Conservation (phyloP, 30 jellyfish, hydroid and myxozoan genomes). For the Aurelia sp. region DNA sequence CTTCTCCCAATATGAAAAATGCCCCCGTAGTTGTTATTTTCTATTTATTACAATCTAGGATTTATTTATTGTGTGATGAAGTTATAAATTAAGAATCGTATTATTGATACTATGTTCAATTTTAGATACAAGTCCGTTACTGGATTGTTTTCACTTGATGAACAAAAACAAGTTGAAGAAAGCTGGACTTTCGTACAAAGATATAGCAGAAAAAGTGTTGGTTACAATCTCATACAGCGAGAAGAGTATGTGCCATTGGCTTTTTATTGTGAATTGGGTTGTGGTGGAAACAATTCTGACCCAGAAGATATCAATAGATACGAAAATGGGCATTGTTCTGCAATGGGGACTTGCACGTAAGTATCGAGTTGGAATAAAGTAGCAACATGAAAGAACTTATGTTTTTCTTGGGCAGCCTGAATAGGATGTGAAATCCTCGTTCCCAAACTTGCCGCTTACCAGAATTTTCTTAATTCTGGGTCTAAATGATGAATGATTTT, state of each 20-base stretch:
- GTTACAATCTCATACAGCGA: slow-evolving; percentile 47
- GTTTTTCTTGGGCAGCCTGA: no score
- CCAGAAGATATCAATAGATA: slow-evolving; percentile 60
- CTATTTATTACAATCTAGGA: no score
- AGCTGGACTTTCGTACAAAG: slow-evolving; percentile 34
- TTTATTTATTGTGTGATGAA: no score
- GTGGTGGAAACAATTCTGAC: slow-evolving; percentile 87
- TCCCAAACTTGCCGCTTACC: no score
- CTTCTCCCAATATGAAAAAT: no score
- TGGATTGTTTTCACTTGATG: slow-evolving; percentile 77
- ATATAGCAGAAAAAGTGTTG: not conserved
- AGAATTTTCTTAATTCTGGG: no score
- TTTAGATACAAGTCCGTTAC: slow-evolving; percentile 70
- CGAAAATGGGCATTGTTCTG: slow-evolving; percentile 77
- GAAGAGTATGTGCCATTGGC: slow-evolving; percentile 90
- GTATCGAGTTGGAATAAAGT: not conserved
- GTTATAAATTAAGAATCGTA: no score
- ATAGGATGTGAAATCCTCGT: no score
- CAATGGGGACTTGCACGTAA: slow-evolving; percentile 80
- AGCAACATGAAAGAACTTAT: no score
- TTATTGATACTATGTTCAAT: not conserved
- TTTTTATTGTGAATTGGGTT: slow-evolving; percentile 70
- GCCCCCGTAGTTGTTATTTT: no score
- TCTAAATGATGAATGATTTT: no score
- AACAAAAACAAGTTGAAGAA: slow-evolving; percentile 72